Evolutionary conservation across 92 coral and sea anemone species (phyloP).

Genomic region (Parazoanthus atlanticus): DNA sequence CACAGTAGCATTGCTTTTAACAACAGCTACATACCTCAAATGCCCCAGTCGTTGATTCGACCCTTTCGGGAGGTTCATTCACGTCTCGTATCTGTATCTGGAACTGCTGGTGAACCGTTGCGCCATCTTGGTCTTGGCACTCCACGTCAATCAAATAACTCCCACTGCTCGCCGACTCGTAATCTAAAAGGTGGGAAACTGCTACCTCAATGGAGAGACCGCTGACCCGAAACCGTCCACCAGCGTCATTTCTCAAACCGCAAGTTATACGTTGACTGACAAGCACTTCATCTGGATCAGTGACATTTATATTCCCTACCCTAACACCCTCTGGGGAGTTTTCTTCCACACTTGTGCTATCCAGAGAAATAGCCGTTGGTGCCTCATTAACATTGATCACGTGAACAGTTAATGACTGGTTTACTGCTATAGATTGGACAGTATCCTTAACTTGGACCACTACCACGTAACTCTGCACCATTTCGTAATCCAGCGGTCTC

Average conservation of each 20-base stretch:
- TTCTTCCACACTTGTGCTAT: slow-evolving; percentile 51
- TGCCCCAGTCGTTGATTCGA: slow-evolving; percentile 49
- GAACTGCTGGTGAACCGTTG: slow-evolving; percentile 54
- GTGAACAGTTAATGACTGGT: slow-evolving; percentile 67
- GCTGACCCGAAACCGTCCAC: slow-evolving; percentile 68
- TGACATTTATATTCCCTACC: slow-evolving; percentile 58
- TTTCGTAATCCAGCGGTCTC: slow-evolving; percentile 67
- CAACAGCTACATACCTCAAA: slow-evolving; percentile 41
- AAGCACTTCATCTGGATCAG: slow-evolving; percentile 63
- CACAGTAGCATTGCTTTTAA: too few species aligned
- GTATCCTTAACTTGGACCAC: slow-evolving; percentile 54
- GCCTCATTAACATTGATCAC: slow-evolving; percentile 76
- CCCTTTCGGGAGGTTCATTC: slow-evolving; percentile 54
- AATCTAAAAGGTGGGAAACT: slow-evolving; percentile 63
- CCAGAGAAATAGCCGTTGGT: slow-evolving; percentile 60
- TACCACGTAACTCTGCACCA: slow-evolving; percentile 47
- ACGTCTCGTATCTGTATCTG: slow-evolving; percentile 49
- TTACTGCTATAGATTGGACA: slow-evolving; percentile 49
- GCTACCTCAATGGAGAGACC: slow-evolving; percentile 54
- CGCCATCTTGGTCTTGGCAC: slow-evolving; percentile 78
- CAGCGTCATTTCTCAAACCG: slow-evolving; percentile 67
- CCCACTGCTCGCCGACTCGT: slow-evolving; percentile 62
- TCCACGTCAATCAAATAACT: slow-evolving; percentile 60
- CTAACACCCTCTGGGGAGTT: slow-evolving; percentile 58
- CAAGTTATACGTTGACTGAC: slow-evolving; percentile 63